These are phyloP conservation scores for Ptychadena robeensis DNA, from an alignment of 2,797 vertebrate species.

Conservation along the genomic window DNA sequence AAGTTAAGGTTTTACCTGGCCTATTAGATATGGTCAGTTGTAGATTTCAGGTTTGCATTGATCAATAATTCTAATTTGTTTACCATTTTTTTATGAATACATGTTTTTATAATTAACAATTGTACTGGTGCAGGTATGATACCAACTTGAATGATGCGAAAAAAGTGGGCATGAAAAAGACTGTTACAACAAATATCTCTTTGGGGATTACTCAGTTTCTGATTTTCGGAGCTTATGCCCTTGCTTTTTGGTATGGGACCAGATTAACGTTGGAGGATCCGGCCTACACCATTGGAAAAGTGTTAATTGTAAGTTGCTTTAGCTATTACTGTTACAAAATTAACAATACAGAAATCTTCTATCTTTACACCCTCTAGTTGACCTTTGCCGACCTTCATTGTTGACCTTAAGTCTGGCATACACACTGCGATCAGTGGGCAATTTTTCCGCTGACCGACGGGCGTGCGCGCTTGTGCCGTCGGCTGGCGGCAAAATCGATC, in stretches of 20 bases:
- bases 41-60: neutral
- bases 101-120: neutral
- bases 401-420: too few species aligned
- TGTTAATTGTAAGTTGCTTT: conserved; percentile 74
- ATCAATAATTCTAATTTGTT: neutral
- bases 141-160: conserved; percentile 73
- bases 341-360: too few species aligned
- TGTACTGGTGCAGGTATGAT: conserved; percentile 72
- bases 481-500: too few species aligned
- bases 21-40: neutral
- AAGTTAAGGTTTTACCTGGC: too few species aligned
- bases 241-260: conserved; percentile 82
- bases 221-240: conserved; percentile 74
- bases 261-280: conserved; percentile 75
- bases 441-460: too few species aligned
- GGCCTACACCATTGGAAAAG: conserved; percentile 72
- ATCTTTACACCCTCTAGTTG: too few species aligned
- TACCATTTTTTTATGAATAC: neutral
- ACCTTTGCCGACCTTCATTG: too few species aligned
- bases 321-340: neutral
- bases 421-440: too few species aligned
- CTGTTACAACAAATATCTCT: conserved; percentile 72
- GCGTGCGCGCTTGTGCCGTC: too few species aligned
- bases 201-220: conserved; percentile 76
- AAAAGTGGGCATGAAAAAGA: conserved; percentile 75